Evolutionary conservation across 2,888 invertebrate species (phyloP).

Genomic region (Hypena proboscidalis): DNA sequence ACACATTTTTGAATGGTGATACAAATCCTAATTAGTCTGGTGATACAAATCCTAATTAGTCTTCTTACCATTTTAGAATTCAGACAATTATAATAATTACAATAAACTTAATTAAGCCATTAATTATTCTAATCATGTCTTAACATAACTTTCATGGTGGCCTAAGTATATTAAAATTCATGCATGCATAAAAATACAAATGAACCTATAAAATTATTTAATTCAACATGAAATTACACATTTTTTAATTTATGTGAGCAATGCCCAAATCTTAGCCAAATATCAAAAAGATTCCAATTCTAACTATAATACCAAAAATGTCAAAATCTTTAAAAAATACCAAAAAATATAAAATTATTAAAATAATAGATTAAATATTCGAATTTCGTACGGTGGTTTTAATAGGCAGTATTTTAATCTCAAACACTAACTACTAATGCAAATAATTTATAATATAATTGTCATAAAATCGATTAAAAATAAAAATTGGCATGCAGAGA

Average conservation of each 20-base stretch:
- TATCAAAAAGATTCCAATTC: slow-evolving; percentile 2
- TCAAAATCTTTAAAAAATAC: slow-evolving; percentile 11
- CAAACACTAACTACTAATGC: slow-evolving; percentile 43
- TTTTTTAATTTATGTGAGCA: background rate
- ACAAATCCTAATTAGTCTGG: slow-evolving; percentile 16
- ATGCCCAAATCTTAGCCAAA: background rate
- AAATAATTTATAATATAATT: slow-evolving; percentile 29
- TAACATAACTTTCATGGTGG: slow-evolving; percentile 1
- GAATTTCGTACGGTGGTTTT: slow-evolving; percentile 55
- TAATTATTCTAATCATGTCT: slow-evolving; percentile 2
- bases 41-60: slow-evolving; percentile 15
- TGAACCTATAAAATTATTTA: too few relatives aligned
- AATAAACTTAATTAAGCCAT: slow-evolving; percentile 8
- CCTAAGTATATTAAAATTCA: slow-evolving; percentile 12
- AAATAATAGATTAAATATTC: slow-evolving; percentile 51
- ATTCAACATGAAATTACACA: too few relatives aligned
- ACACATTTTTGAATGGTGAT: slow-evolving; percentile 2
- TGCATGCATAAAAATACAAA: slow-evolving; percentile 1
- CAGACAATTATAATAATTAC: slow-evolving; percentile 5
- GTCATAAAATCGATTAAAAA: slow-evolving; percentile 41
- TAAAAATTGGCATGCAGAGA: slow-evolving; percentile 40
- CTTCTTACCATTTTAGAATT: slow-evolving; percentile 20
- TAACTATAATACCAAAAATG: slow-evolving; percentile 7
- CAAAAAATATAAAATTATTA: slow-evolving; percentile 21
- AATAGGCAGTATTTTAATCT: slow-evolving; percentile 41